Percentiles rank a stretch among this genome's conserved stretches.
phyloP scores from a whole-genome alignment of 2,888 invertebrate genomes.

The Epistrophe grossulariae region DNA sequence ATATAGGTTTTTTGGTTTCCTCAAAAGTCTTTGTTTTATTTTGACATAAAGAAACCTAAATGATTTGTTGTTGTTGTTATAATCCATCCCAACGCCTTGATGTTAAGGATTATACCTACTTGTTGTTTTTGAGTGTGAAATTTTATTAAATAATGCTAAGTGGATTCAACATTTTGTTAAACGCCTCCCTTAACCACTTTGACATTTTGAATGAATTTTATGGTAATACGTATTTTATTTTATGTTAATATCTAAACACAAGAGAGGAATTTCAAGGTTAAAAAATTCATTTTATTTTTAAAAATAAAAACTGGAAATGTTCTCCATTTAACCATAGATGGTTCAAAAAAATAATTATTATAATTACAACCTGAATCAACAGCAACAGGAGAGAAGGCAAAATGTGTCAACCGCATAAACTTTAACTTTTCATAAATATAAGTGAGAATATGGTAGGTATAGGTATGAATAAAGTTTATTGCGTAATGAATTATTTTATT shows the following conservation, averaged over 20 bases:
- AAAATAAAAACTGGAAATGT: slow-evolving; percentile 41
- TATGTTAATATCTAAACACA: neutral
- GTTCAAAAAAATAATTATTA: neutral
- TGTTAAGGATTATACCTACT: neutral
- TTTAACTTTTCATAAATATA: neutral
- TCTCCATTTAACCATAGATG: slow-evolving; percentile 44
- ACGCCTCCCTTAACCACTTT: slow-evolving; percentile 29
- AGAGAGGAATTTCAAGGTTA: slow-evolving; percentile 37
- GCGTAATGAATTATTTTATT: neutral
- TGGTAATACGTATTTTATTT: slow-evolving; percentile 18
- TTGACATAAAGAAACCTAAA: neutral
- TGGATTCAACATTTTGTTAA: slow-evolving; percentile 19
- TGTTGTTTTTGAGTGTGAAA: neutral
- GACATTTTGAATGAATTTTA: slow-evolving; percentile 36
- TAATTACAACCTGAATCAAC: neutral
- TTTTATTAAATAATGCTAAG: neutral
- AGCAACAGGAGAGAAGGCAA: neutral
- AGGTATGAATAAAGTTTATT: neutral
- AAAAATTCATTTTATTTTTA: neutral
- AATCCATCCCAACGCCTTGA: neutral
- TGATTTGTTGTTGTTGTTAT: neutral
- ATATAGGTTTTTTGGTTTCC: neutral
- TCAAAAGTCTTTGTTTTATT: neutral
- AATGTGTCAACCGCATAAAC: neutral
- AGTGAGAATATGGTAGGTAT: neutral